Conservation (phyloP, 2,113 vertebrate genomes). For the Rhinolophus sinicus region DNA sequence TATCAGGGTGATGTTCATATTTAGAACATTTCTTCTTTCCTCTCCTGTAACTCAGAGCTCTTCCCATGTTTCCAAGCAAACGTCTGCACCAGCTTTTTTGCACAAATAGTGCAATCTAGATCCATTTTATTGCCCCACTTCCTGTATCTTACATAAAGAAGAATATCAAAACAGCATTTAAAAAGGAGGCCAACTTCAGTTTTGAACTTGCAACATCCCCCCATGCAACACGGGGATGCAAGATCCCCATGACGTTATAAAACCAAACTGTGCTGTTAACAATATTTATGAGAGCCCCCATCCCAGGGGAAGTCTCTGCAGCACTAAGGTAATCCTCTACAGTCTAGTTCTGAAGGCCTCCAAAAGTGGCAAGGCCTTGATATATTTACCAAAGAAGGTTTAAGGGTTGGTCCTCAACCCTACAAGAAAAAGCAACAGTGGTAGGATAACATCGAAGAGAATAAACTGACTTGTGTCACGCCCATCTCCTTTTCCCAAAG, state of each 20-base stretch:
- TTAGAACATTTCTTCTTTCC: slow-evolving; percentile 19
- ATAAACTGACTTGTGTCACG: neutral
- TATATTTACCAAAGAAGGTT: neutral
- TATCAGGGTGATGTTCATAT: neutral
- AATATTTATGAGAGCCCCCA: neutral
- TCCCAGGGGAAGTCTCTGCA: neutral
- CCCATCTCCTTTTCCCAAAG: neutral
- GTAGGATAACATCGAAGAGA: neutral
- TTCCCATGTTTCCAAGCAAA: neutral
- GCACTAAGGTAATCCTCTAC: neutral
- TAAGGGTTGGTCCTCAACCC: neutral
- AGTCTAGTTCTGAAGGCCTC: neutral
- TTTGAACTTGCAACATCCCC: neutral
- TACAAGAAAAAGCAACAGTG: neutral
- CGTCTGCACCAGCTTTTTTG: neutral
- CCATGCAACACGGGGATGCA: neutral
- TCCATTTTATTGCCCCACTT: neutral
- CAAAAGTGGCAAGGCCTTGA: neutral
- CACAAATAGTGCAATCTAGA: neutral
- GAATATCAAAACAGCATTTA: neutral
- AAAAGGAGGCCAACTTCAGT: neutral
- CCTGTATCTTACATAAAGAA: neutral
- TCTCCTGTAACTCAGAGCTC: neutral
- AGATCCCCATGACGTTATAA: neutral
- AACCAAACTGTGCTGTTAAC: neutral